phyloP scores from a whole-genome alignment of 2,113 vertebrate genomes.

The Hippopotamus amphibius region DNA sequence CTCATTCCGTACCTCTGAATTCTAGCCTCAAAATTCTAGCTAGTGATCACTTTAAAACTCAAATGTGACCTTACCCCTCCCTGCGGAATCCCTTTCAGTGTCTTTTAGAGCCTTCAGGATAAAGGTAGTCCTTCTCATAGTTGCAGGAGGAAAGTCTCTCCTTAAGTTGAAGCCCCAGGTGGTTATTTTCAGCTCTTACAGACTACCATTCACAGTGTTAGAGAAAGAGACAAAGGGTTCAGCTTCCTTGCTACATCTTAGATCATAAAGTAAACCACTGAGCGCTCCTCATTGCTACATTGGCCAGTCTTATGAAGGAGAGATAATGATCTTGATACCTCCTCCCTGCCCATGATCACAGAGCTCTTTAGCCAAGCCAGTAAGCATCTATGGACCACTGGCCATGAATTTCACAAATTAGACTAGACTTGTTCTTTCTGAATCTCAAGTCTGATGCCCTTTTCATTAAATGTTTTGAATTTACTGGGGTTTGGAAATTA shows the following conservation, averaged over 20 bases:
- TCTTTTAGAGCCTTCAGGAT: neutral
- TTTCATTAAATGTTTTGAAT: slow-evolving; percentile 32
- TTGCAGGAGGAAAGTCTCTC: neutral
- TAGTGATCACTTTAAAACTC: neutral
- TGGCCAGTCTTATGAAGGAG: neutral
- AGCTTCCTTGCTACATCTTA: neutral
- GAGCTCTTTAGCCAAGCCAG: neutral
- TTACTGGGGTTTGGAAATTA: neutral
- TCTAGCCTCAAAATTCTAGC: neutral
- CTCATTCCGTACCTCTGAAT: neutral
- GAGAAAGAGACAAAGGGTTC: neutral
- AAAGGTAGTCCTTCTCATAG: neutral
- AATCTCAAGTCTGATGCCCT: neutral
- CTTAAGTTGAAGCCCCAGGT: neutral
- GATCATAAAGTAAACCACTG: neutral
- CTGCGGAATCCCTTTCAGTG: neutral
- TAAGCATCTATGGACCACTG: neutral
- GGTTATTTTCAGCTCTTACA: neutral
- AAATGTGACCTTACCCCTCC: neutral
- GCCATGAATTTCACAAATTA: neutral
- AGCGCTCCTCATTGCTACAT: neutral
- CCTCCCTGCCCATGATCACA: no score
- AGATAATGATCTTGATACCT: neutral
- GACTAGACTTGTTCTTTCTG: neutral
- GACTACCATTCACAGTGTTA: neutral